Evolutionary conservation across 2,797 vertebrate genomes (phyloP).

Genomic region (Peromyscus melanophrys): DNA sequence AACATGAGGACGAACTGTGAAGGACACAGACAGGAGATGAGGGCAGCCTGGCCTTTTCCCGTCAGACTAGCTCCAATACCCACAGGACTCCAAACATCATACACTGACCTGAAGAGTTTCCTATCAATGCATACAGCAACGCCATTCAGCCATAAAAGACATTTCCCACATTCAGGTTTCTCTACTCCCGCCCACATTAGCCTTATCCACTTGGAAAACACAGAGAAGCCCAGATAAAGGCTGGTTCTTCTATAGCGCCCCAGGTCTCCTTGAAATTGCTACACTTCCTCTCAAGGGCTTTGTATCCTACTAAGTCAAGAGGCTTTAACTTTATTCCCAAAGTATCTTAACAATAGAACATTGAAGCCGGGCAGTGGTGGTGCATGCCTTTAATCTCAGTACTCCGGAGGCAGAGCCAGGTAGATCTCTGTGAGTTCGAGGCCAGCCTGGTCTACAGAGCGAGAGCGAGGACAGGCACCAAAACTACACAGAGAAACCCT

Average conservation of each 20-base stretch:
- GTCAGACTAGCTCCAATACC: background rate
- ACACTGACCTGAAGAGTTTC: background rate
- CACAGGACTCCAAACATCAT: background rate
- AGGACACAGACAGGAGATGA: background rate
- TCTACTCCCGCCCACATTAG: background rate
- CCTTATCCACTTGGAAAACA: conserved; percentile 20
- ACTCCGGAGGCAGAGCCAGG: no score
- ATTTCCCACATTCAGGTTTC: background rate
- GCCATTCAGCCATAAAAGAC: conserved; percentile 4
- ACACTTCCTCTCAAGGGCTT: background rate
- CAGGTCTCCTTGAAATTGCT: background rate
- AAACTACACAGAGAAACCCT: no score
- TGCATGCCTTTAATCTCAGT: no score
- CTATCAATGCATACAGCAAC: background rate
- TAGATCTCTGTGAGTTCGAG: no score
- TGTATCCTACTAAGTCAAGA: background rate
- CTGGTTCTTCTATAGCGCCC: background rate
- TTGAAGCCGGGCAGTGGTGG: no score
- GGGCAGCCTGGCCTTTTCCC: background rate
- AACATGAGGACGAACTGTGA: background rate
- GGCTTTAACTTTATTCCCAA: conserved; percentile 23
- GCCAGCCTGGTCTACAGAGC: no score
- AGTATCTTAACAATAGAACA: conserved; percentile 36
- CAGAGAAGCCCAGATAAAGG: background rate
- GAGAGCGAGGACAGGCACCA: no score